phyloP scores from a whole-genome alignment of 2,888 invertebrate genomes.

The Lamproptera curius region DNA sequence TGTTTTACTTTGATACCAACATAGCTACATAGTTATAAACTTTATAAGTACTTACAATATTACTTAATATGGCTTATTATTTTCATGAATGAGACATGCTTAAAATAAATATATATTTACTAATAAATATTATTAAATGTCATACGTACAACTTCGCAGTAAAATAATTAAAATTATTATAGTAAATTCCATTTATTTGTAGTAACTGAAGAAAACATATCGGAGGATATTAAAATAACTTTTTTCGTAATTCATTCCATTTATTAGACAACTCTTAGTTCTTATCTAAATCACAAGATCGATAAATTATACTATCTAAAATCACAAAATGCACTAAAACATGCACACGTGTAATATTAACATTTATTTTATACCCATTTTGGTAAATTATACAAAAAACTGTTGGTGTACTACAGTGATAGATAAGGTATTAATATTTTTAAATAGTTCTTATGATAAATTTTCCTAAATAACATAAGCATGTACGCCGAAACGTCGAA shows the following conservation, averaged over 20 bases:
- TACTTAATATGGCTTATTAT: too few relatives aligned
- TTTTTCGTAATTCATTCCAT: slow-evolving; percentile 49
- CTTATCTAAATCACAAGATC: slow-evolving; percentile 76
- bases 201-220: too few relatives aligned
- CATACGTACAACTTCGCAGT: too few relatives aligned
- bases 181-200: too few relatives aligned
- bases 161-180: too few relatives aligned
- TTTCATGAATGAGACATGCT: too few relatives aligned
- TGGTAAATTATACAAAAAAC: slow-evolving; percentile 66
- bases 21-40: too few relatives aligned
- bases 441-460: slow-evolving; percentile 50
- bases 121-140: too few relatives aligned
- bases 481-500: slow-evolving; percentile 23
- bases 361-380: slow-evolving; percentile 66
- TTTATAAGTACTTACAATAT: too few relatives aligned
- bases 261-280: slow-evolving; percentile 51
- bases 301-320: slow-evolving; percentile 77
- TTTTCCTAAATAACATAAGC: slow-evolving; percentile 47
- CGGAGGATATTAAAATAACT: slow-evolving; percentile 23
- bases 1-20: too few relatives aligned
- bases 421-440: slow-evolving; percentile 45
- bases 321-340: slow-evolving; percentile 79
- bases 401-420: slow-evolving; percentile 52
- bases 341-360: slow-evolving; percentile 73
- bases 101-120: too few relatives aligned